Conservation (phyloP, 2,888 invertebrate species). For the Cheilosia variabilis region DNA sequence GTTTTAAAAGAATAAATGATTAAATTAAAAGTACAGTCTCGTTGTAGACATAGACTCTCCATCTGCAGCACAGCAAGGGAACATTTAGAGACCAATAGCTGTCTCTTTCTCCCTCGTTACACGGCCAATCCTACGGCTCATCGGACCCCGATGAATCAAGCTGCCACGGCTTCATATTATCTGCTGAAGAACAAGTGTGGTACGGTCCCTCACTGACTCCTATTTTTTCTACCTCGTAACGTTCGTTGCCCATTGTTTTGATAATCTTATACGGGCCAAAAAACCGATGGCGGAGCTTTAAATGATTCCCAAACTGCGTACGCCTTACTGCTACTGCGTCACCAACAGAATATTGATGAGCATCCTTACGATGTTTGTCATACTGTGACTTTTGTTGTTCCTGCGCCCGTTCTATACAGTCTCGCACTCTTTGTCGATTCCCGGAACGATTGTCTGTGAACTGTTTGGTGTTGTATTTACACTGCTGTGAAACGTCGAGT, state of each 20-base stretch:
- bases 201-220: slow-evolving; percentile 7
- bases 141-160: no score
- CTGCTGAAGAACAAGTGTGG: slow-evolving; percentile 8
- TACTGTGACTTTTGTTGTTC: not conserved
- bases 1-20: no score
- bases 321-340: slow-evolving; percentile 7
- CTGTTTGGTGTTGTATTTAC: not conserved
- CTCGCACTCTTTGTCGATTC: not conserved
- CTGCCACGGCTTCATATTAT: slow-evolving; percentile 13
- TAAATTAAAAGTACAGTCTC: no score
- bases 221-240: slow-evolving; percentile 2
- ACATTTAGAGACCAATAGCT: no score
- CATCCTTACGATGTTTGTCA: not conserved
- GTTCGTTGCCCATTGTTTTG: not conserved
- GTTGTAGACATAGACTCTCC: no score
- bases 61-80: no score
- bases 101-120: no score
- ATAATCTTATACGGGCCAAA: not conserved
- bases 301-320: not conserved
- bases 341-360: not conserved
- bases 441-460: not conserved
- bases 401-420: not conserved
- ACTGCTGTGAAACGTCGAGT: not conserved
- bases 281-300: not conserved
- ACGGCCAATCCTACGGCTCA: no score